Conservation (phyloP, 2,797 vertebrate genomes). For the Coregonus sp. region DNA sequence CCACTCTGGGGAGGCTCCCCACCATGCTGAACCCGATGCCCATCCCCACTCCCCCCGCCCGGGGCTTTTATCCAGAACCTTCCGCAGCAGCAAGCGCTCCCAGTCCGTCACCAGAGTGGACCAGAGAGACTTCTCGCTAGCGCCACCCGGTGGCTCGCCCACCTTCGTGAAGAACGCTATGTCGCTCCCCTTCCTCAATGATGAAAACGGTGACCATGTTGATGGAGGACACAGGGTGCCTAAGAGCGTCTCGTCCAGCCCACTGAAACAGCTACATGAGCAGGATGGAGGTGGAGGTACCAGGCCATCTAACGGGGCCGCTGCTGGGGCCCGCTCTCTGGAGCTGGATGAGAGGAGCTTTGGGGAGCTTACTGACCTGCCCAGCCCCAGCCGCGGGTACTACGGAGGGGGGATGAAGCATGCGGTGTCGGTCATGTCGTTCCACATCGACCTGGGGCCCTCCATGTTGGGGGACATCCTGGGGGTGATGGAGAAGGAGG, state of each 20-base stretch:
- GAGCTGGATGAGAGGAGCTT: constrained; percentile 85
- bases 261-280: constrained; percentile 67
- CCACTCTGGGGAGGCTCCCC: constrained; percentile 83
- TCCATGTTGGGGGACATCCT: constrained; percentile 96
- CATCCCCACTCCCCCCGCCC: constrained; percentile 83
- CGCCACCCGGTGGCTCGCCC: constrained; percentile 81
- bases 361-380: constrained; percentile 89
- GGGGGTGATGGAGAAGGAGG: constrained; percentile 91
- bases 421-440: constrained; percentile 95
- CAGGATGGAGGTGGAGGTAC: constrained; percentile 37
- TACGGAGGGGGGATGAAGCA: constrained; percentile 86
- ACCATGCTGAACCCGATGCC: constrained; percentile 57
- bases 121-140: constrained; percentile 75
- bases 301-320: constrained; percentile 74
- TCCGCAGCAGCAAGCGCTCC: constrained; percentile 94
- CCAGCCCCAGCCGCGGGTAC: constrained; percentile 69
- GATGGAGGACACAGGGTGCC: constrained; percentile 64
- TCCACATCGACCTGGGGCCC: constrained; percentile 95
- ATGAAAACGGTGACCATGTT: constrained; percentile 74
- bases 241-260: constrained; percentile 90
- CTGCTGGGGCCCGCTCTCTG: constrained; percentile 58
- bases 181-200: constrained; percentile 93
- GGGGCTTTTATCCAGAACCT: constrained; percentile 89
- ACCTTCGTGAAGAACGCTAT: constrained; percentile 93
- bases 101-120: constrained; percentile 92